Base-by-base conservation (phyloP, 2,113 vertebrate species). In the Candoia aspera region DNA sequence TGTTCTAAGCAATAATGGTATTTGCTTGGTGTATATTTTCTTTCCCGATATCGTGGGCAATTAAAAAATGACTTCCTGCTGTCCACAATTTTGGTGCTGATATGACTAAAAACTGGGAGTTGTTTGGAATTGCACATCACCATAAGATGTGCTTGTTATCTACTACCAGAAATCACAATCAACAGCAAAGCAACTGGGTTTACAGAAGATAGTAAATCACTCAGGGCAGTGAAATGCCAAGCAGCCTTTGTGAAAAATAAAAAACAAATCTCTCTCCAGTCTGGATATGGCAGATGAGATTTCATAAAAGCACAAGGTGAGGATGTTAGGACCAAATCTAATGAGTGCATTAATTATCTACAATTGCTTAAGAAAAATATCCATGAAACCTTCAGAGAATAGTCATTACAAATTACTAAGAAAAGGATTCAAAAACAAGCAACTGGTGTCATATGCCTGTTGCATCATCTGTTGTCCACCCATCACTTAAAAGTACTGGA, bases 1-100 rank as follows among this genome's bases (percentile, higher is more conserved):
- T 94, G 86, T 94, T 96, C 94, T 94, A 94, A 98, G 97, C 97
- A 98, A 97, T 97, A 97, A 96, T n/a, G 53, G 85, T 92, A 94
- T 89, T 1, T 57, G 84, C 93, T 89, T 58, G 91, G 58, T 94
- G 10, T 3, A 91, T 87, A 90, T 95, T 91, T 94, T 94, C 93
- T 91, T 86, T 55, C 90, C 92, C 89, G 33, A 62, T 68, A 2
- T 42, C 64, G 90, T 62, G 91, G 92, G 86, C 92, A 90, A 90
- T 73, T 92, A 33, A 12, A 54, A 85, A 93, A 93, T 92, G n/a
- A 92, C 90, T 96, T 95, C 84, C 88, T 59, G 87, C 54, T 93
- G 92, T 92, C 93, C 79, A 84, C 87, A 55, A 1, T 1, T 62
- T 83, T 87, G n/a, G 53, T 91, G 95, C 90, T 95, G 88, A 91